A percentile compares a stretch with the other conserved stretches of the same genome.
Conservation (phyloP, 2,113 vertebrate species). For the Maccullochella peelii region DNA sequence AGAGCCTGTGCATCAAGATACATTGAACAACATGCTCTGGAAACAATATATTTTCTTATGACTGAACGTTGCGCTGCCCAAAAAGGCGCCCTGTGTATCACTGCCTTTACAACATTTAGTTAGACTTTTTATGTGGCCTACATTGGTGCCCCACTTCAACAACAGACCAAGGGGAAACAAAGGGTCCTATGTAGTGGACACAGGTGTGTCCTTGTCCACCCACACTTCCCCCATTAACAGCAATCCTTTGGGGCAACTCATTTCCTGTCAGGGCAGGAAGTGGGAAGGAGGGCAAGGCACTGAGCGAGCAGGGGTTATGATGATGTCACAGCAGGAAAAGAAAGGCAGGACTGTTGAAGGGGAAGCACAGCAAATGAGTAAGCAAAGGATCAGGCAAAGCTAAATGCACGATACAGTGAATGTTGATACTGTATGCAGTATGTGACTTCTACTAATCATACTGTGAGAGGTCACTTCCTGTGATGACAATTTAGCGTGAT, state of each 20-base stretch:
- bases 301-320: slow-evolving; percentile 22
- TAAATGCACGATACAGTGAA: background rate
- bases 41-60: slow-evolving; percentile 6
- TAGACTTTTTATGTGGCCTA: slow-evolving; percentile 35
- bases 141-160: slow-evolving; percentile 36
- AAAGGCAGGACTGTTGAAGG: slow-evolving; percentile 71
- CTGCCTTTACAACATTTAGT: background rate
- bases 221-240: slow-evolving; percentile 38
- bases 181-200: slow-evolving; percentile 66
- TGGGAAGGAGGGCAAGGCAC: slow-evolving; percentile 58
- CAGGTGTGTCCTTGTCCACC: slow-evolving; percentile 80
- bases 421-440: background rate
- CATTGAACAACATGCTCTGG: background rate
- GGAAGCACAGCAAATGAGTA: slow-evolving; percentile 45
- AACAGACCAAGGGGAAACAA: slow-evolving; percentile 57
- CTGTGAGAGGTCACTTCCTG: slow-evolving; percentile 4
- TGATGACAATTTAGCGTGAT: background rate
- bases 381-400: background rate
- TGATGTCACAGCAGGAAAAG: slow-evolving; percentile 74
- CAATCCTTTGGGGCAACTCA: slow-evolving; percentile 43
- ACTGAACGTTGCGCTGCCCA: background rate
- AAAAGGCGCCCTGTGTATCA: slow-evolving; percentile 3
- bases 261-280: slow-evolving; percentile 78
- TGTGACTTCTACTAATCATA: background rate
- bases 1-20: background rate